phyloP scores from a whole-genome alignment of 2,888 invertebrate species.

The Craniophora ligustri region DNA sequence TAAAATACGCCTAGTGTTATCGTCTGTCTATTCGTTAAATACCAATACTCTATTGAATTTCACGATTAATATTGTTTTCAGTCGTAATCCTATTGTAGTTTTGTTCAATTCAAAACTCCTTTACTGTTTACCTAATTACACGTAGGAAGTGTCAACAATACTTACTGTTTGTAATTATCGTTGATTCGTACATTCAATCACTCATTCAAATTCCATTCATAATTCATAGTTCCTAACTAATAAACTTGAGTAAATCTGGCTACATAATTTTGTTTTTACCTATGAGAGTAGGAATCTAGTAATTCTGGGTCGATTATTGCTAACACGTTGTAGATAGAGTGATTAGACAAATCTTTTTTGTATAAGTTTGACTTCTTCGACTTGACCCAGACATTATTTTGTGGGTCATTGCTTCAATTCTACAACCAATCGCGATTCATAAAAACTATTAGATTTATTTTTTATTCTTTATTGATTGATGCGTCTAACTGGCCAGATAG shows the following conservation, averaged over 20 bases:
- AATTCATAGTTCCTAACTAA: too few relatives aligned
- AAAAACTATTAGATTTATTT: constrained; percentile 18
- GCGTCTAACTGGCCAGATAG: constrained; percentile 2
- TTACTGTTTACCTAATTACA: too few relatives aligned
- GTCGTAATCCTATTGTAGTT: constrained; percentile 30
- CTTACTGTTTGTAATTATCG: too few relatives aligned
- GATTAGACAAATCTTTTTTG: constrained; percentile 13
- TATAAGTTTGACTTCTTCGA: neutral
- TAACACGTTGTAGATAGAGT: neutral
- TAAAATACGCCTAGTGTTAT: neutral
- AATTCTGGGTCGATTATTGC: too few relatives aligned
- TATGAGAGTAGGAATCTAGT: too few relatives aligned
- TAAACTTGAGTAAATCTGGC: too few relatives aligned
- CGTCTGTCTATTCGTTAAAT: too few relatives aligned
- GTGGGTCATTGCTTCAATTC: constrained; percentile 28
- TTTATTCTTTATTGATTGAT: constrained; percentile 14
- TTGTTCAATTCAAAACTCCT: constrained; percentile 8
- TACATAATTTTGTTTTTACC: too few relatives aligned
- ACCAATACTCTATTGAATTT: neutral
- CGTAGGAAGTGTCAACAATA: too few relatives aligned
- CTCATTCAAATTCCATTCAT: too few relatives aligned
- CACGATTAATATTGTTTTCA: constrained; percentile 9
- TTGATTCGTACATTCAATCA: too few relatives aligned
- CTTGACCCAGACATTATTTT: constrained; percentile 28
- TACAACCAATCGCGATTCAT: constrained; percentile 23